A percentile compares a stretch with the other conserved stretches of the same genome.
Evolutionary conservation across 2,797 vertebrate genomes (phyloP).

Genomic region (Galago senegalensis): DNA sequence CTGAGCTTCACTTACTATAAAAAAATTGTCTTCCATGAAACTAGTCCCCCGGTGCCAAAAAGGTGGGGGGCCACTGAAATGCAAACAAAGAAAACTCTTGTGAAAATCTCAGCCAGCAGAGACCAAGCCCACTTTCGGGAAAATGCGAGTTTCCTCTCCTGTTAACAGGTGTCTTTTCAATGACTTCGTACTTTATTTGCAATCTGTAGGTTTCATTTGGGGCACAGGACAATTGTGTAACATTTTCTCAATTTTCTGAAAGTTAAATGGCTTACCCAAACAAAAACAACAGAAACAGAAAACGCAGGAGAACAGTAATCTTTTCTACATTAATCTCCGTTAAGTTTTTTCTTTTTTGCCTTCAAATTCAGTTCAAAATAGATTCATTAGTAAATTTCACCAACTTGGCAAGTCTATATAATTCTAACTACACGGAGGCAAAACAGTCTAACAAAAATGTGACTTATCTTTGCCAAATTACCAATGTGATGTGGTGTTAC

Average conservation of each 20-base stretch:
- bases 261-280: constrained; percentile 58
- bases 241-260: constrained; percentile 51
- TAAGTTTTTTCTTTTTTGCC: constrained; percentile 10
- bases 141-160: neutral
- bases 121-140: neutral
- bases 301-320: constrained; percentile 32
- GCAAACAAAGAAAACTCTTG: neutral
- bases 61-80: neutral
- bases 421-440: constrained; percentile 55
- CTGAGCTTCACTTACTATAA: too few relatives aligned
- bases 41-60: too few relatives aligned
- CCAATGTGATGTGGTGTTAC: constrained; percentile 62
- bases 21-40: too few relatives aligned
- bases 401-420: neutral
- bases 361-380: constrained; percentile 68
- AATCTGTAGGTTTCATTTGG: neutral
- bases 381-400: constrained; percentile 68
- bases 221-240: constrained; percentile 8
- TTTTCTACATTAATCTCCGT: constrained; percentile 70
- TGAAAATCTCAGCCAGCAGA: neutral
- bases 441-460: constrained; percentile 74
- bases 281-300: constrained; percentile 55
- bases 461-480: constrained; percentile 79
- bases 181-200: constrained; percentile 16
- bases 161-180: constrained; percentile 14